Percentiles rank a stretch among this genome's conserved stretches.
These are phyloP conservation scores for Oithona nana DNA, from an alignment of 2,888 invertebrate species.

Conservation along the genomic window DNA sequence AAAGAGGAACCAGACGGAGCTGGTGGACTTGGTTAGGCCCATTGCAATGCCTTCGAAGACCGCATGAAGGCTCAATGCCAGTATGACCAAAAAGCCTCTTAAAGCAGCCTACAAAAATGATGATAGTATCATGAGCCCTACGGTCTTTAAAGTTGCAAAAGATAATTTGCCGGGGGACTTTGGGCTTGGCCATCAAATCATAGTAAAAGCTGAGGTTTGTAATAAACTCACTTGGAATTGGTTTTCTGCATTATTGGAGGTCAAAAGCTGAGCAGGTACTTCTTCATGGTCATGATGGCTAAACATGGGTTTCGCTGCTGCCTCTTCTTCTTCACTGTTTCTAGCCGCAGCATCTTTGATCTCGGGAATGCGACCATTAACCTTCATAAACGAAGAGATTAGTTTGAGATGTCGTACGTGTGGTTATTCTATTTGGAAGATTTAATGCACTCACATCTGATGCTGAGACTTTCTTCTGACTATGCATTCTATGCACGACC, in stretches of 20 bases:
- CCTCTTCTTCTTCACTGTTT: background rate
- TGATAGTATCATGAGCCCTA: too few relatives aligned
- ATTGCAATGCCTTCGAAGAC: conserved; percentile 67
- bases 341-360: background rate
- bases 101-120: conserved; percentile 22
- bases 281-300: background rate
- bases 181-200: too few relatives aligned
- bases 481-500: conserved; percentile 32
- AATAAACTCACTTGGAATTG: background rate
- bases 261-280: background rate
- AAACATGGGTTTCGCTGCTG: background rate
- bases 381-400: too few relatives aligned
- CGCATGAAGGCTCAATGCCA: conserved; percentile 67
- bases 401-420: background rate
- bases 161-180: too few relatives aligned
- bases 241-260: background rate
- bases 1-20: conserved; percentile 60
- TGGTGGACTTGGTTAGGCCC: conserved; percentile 46
- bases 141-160: too few relatives aligned
- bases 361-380: background rate
- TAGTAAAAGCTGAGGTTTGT: too few relatives aligned
- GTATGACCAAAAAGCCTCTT: conserved; percentile 52
- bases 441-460: background rate
- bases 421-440: too few relatives aligned
- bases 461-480: background rate